Percentiles rank a stretch among this genome's conserved stretches.
These are phyloP conservation scores for Idaea aversata DNA, from an alignment of 2,888 invertebrate species.

Conservation along the genomic window DNA sequence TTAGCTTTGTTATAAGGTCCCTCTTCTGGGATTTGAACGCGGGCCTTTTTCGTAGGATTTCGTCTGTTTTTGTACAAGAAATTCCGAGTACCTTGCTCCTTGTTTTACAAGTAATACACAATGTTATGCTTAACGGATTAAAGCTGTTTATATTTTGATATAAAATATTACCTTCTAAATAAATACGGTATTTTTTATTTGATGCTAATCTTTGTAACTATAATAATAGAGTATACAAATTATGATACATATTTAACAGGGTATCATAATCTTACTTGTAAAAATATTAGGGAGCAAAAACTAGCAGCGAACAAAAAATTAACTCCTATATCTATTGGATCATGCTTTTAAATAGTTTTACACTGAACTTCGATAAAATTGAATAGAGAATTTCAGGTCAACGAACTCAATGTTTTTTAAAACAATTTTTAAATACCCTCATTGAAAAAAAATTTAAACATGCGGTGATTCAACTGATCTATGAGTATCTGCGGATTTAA, in stretches of 20 bases:
- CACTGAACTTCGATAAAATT: slow-evolving; percentile 55
- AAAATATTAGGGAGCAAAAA: slow-evolving; percentile 33
- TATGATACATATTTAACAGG: slow-evolving; percentile 26
- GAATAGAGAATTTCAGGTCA: slow-evolving; percentile 61
- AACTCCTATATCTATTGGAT: slow-evolving; percentile 34
- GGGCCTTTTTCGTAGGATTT: slow-evolving; percentile 46
- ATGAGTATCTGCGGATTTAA: slow-evolving; percentile 52
- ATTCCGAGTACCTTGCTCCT: not conserved
- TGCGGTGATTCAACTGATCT: slow-evolving; percentile 37
- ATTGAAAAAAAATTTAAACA: slow-evolving; percentile 53
- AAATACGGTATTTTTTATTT: not conserved
- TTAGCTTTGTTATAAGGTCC: slow-evolving; percentile 78
- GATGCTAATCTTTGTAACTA: slow-evolving; percentile 34
- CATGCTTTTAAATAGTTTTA: slow-evolving; percentile 43
- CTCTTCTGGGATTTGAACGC: slow-evolving; percentile 65
- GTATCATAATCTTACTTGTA: slow-evolving; percentile 30
- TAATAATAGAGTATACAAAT: slow-evolving; percentile 33
- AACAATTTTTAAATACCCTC: slow-evolving; percentile 54
- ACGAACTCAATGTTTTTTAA: slow-evolving; percentile 41
- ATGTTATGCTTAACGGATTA: not conserved
- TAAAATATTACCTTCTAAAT: not conserved
- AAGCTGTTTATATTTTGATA: not conserved
- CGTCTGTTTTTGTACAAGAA: slow-evolving; percentile 36
- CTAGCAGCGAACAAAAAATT: slow-evolving; percentile 29
- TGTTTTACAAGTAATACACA: not conserved